Evolutionary conservation across 2,888 invertebrate genomes (phyloP).

Genomic region (Opisthograptis luteolata): DNA sequence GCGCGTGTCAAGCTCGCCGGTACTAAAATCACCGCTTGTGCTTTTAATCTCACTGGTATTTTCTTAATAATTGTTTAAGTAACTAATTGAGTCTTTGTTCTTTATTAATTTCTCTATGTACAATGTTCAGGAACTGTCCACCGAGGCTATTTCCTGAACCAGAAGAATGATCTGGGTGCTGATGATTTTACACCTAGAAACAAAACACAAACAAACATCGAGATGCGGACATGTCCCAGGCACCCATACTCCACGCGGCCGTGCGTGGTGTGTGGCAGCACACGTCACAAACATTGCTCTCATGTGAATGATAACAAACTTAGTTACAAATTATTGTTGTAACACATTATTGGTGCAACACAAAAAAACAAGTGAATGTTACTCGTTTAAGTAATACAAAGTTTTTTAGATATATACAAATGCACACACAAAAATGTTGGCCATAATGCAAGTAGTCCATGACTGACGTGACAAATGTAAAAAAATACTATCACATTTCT

Average conservation of each 20-base stretch:
- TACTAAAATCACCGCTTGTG: constrained; percentile 81
- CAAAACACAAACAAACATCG: constrained; percentile 77
- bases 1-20: constrained; percentile 75
- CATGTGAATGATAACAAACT: constrained; percentile 36
- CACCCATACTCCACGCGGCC: constrained; percentile 49
- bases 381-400: constrained; percentile 6
- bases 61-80: constrained; percentile 71
- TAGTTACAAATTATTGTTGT: constrained; percentile 23
- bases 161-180: constrained; percentile 83
- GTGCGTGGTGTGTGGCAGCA: constrained; percentile 11
- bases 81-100: constrained; percentile 84
- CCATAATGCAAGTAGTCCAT: too few species aligned
- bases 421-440: constrained; percentile 33
- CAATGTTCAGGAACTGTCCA: constrained; percentile 78
- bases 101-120: constrained; percentile 74
- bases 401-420: too few species aligned
- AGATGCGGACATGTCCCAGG: constrained; percentile 65
- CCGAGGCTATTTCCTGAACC: constrained; percentile 82
- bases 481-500: too few species aligned
- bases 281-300: constrained; percentile 19
- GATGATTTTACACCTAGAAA: constrained; percentile 84
- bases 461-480: too few species aligned
- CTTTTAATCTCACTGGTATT: constrained; percentile 83
- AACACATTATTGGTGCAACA: constrained; percentile 38
- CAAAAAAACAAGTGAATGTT: constrained; percentile 29